phyloP scores from a whole-genome alignment of 2,888 invertebrate genomes.

The Panzeria rudis region DNA sequence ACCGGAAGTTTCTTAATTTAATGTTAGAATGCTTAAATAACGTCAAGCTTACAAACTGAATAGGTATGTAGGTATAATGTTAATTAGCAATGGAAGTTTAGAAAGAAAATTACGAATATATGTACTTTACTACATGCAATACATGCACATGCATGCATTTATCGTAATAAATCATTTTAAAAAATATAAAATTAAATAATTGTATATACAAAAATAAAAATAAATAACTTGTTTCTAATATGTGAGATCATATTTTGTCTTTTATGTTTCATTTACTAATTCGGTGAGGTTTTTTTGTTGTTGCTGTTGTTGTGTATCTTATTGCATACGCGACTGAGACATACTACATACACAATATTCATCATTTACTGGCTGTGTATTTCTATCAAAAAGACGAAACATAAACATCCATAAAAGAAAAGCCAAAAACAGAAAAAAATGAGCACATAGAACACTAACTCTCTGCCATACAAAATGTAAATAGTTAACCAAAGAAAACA shows the following conservation, averaged over 20 bases:
- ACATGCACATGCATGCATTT: not conserved
- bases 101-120: not conserved
- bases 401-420: slow-evolving; percentile 46
- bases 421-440: slow-evolving; percentile 16
- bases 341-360: slow-evolving; percentile 3
- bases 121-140: not conserved
- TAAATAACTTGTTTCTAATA: slow-evolving; percentile 34
- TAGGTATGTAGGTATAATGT: not conserved
- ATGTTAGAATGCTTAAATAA: not conserved
- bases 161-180: not conserved
- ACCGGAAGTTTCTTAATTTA: slow-evolving; percentile 38
- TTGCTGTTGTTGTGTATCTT: slow-evolving; percentile 29
- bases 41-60: not conserved
- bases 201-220: not conserved
- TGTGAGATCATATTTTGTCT: slow-evolving; percentile 30
- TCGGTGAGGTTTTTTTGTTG: slow-evolving; percentile 14
- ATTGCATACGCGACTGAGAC: slow-evolving; percentile 46
- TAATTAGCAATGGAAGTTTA: not conserved
- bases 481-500: slow-evolving; percentile 60
- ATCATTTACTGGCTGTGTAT: not conserved
- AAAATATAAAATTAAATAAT: slow-evolving; percentile 11
- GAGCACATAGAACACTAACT: slow-evolving; percentile 6
- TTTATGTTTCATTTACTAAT: slow-evolving; percentile 31
- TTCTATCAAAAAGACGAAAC: slow-evolving; percentile 43
- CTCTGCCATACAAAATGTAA: slow-evolving; percentile 60